Conservation (phyloP, 2,113 vertebrate genomes). For the Ptilorrhoa leucosticta region DNA sequence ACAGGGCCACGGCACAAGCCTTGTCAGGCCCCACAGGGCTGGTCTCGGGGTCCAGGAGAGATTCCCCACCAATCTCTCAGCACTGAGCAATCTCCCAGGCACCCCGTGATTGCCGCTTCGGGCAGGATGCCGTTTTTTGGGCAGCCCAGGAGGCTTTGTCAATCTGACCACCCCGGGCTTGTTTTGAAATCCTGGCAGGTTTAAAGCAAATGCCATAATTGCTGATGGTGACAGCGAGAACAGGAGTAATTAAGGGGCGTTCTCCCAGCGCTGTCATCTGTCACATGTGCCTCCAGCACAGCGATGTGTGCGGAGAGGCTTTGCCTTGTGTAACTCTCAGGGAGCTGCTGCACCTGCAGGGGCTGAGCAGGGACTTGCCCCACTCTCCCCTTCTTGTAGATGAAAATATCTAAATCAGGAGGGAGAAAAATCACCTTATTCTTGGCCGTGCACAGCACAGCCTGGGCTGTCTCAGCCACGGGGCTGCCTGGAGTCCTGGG, state of each 20-base stretch:
- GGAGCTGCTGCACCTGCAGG: background rate
- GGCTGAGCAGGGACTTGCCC: background rate
- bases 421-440: background rate
- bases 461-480: background rate
- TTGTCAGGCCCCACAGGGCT: background rate
- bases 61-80: constrained; percentile 10
- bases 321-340: background rate
- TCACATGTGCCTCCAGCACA: background rate
- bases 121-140: background rate
- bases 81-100: constrained; percentile 6
- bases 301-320: fast-evolving
- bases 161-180: background rate
- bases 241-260: background rate
- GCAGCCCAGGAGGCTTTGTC: background rate
- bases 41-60: background rate
- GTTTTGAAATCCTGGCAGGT: constrained; percentile 2
- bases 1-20: background rate
- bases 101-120: background rate
- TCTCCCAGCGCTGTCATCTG: background rate
- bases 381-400: background rate
- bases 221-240: background rate
- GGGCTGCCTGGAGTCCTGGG: fast-evolving
- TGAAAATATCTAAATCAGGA: background rate
- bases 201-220: background rate
- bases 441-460: background rate